These are phyloP conservation scores for Conchocele bisecta DNA, from an alignment of 2,888 invertebrate species.

Conservation along the genomic window DNA sequence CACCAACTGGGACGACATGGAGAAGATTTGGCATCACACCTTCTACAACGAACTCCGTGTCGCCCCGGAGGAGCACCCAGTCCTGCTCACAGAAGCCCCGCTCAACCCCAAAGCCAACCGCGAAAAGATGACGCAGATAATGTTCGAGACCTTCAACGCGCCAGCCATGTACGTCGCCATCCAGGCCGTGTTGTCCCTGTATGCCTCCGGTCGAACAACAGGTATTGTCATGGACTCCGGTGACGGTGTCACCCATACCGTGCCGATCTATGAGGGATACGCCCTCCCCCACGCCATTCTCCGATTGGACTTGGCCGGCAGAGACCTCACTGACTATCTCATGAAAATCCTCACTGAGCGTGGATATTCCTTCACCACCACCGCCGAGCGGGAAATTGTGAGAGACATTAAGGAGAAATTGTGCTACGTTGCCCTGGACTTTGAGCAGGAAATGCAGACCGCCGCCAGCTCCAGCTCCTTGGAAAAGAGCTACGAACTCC, in stretches of 20 bases:
- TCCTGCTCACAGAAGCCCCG: too few relatives aligned
- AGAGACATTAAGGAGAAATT: constrained; percentile 64
- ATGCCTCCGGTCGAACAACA: constrained; percentile 88
- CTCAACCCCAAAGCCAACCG: too few relatives aligned
- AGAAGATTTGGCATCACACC: too few relatives aligned
- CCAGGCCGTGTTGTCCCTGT: constrained; percentile 74
- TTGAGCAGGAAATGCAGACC: constrained; percentile 68
- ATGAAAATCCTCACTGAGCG: constrained; percentile 77
- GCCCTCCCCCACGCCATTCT: constrained; percentile 70
- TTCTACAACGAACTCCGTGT: too few relatives aligned
- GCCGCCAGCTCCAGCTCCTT: constrained; percentile 68
- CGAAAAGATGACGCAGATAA: too few relatives aligned
- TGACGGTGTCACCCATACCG: constrained; percentile 86
- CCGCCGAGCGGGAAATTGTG: constrained; percentile 59
- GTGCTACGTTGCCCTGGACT: constrained; percentile 64
- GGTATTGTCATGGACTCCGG: constrained; percentile 74
- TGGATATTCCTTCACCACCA: constrained; percentile 83
- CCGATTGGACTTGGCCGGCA: constrained; percentile 64
- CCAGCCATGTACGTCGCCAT: constrained; percentile 75
- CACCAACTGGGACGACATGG: too few relatives aligned
- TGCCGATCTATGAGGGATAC: constrained; percentile 92
- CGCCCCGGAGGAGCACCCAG: too few relatives aligned
- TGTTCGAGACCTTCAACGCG: constrained; percentile 63
- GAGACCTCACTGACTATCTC: constrained; percentile 69
- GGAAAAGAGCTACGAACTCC: constrained; percentile 80